Conservation (phyloP, 2,113 vertebrate species). For the Eubucco bourcierii region DNA sequence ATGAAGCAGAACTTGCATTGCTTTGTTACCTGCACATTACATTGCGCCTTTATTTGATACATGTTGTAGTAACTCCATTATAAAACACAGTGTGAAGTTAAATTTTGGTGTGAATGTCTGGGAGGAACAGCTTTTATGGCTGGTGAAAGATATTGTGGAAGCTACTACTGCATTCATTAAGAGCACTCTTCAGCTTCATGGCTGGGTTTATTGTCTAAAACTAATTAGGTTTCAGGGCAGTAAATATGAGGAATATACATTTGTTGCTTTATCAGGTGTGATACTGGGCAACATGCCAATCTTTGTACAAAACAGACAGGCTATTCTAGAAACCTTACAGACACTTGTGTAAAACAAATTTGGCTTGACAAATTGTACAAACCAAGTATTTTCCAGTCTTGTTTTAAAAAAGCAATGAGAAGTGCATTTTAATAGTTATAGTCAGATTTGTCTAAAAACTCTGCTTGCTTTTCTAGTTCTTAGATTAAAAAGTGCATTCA, state of each 20-base stretch:
- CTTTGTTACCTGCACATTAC: rapidly evolving
- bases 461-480: background rate
- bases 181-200: background rate
- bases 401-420: background rate
- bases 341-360: background rate
- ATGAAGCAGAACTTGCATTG: background rate
- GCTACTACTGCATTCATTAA: background rate
- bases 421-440: background rate
- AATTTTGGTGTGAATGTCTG: background rate
- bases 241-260: background rate
- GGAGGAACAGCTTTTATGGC: background rate
- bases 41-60: background rate
- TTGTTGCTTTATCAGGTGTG: background rate
- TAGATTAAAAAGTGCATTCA: background rate
- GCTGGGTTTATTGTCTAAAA: background rate
- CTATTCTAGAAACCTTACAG: background rate
- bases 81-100: background rate
- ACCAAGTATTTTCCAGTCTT: background rate
- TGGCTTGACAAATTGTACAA: background rate
- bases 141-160: background rate
- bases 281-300: background rate
- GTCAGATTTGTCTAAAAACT: background rate
- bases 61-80: background rate
- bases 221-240: too few species aligned
- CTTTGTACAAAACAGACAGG: background rate